Base-by-base conservation (phyloP, 2,113 vertebrate species). In the Siniperca chuatsi region DNA sequence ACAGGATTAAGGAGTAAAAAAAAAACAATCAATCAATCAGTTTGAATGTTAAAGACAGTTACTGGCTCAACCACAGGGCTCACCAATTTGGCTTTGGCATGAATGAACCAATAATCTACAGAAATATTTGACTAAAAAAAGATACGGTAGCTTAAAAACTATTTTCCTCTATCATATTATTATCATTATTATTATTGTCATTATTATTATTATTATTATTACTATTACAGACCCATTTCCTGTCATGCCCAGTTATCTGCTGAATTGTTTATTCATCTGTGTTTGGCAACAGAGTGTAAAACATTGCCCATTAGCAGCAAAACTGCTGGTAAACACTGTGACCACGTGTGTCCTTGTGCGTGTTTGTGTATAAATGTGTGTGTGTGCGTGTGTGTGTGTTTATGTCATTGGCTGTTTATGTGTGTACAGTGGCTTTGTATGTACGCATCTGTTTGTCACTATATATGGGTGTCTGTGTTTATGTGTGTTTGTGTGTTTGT, bases 241-340 rank as follows among this genome's bases (percentile, higher is more conserved):
- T 76, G 48, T 50, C 21, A 57, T 55, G 21, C 15, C 25, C 44
- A 1, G 42, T 42, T 81, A 83, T 90, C 87, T 69, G 50, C 66
- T 76, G n/a, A 52, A 55, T 46, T 90, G 80, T 90, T 90, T 92
- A 82, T 83, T 89, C 87, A 90, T 90, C 82, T 92, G 84, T 89
- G 79, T 92, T 89, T 90, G 79, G 58, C 37, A 18, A 70, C 35
- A 55, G 75, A 74, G 62, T 86, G 88, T 90, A 83, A 75, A 82
- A 82, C 57, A 86, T 58, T 77, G 52, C 35, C 75, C 64, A 91
- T 93, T 92, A 90, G 77, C 72, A 66, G 69, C 67, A 65, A 71
- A 69, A 82, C 58, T 55, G 40, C 76, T 75, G 35, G 42, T 79
- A 64, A 90, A 78, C 66, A 72, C 78, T 57, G 46, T 77, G 65